Conservation (phyloP, 2,113 vertebrate species). For the Salvelinus sp. region DNA sequence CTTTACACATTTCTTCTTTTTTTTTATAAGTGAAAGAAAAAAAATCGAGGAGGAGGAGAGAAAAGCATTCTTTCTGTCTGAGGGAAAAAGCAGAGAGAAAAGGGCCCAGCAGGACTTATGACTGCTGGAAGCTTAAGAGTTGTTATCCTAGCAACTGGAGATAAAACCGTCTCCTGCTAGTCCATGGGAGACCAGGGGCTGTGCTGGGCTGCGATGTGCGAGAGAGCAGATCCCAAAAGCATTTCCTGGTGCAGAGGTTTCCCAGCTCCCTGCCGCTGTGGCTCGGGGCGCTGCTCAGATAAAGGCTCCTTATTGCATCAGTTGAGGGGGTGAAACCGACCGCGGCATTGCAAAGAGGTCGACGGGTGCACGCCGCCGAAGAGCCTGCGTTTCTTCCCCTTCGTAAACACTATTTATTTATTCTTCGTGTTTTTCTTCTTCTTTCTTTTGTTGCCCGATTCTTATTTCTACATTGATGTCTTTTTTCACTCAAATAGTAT, state of each 20-base stretch:
- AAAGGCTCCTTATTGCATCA: conserved; percentile 65
- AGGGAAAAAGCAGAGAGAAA: conserved; percentile 23
- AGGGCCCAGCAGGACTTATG: conserved; percentile 51
- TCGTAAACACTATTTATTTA: conserved; percentile 52
- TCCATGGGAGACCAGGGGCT: conserved; percentile 61
- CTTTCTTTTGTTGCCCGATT: too few relatives aligned
- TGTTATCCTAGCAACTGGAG: conserved; percentile 69
- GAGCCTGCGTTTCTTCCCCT: conserved; percentile 22
- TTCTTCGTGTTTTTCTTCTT: conserved; percentile 5
- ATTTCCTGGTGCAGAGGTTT: conserved; percentile 70
- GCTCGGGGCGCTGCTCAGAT: conserved; percentile 65
- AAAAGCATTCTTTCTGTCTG: too few relatives aligned
- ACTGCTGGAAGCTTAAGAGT: conserved; percentile 62
- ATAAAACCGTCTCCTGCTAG: conserved; percentile 63
- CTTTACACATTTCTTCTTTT: too few relatives aligned
- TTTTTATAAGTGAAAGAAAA: too few relatives aligned
- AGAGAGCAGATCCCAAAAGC: conserved; percentile 66
- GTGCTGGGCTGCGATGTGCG: conserved; percentile 27
- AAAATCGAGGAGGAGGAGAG: neutral
- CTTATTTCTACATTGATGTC: too few relatives aligned
- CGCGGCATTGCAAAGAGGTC: conserved; percentile 58
- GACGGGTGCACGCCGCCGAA: conserved; percentile 59
- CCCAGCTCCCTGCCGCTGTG: conserved; percentile 57
- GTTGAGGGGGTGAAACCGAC: conserved; percentile 54
- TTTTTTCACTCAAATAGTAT: neutral